phyloP scores from a whole-genome alignment of 2,888 invertebrate genomes.

The Agriopis aurantiaria region DNA sequence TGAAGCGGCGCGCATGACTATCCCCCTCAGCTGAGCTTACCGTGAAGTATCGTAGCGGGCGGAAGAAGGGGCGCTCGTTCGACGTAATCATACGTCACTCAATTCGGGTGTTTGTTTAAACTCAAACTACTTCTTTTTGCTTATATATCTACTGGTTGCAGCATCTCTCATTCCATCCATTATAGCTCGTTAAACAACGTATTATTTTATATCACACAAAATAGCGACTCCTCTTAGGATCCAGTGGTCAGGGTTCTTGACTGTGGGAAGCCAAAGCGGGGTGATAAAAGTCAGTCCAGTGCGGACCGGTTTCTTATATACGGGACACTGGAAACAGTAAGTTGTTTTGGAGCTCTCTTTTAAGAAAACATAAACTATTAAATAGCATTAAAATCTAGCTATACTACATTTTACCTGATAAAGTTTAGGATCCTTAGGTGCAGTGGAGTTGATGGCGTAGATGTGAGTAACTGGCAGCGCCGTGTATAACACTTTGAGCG shows the following conservation, averaged over 20 bases:
- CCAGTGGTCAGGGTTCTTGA: conserved; percentile 93
- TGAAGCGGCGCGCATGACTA: too few relatives aligned
- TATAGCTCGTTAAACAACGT: neutral
- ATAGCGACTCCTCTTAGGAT: conserved; percentile 94
- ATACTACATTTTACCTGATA: conserved; percentile 87
- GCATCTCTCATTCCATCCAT: neutral
- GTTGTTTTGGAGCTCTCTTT: neutral
- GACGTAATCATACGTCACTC: too few relatives aligned
- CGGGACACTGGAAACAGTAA: conserved; percentile 89
- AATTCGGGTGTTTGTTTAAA: too few relatives aligned
- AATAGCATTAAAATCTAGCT: neutral
- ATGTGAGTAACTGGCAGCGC: conserved; percentile 93
- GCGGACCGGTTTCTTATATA: conserved; percentile 94
- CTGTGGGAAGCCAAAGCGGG: conserved; percentile 89
- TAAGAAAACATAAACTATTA: neutral
- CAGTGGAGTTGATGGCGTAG: conserved; percentile 91
- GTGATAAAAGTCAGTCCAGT: conserved; percentile 94
- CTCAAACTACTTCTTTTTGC: too few relatives aligned
- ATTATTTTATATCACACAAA: conserved; percentile 94
- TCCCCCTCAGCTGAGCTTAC: too few relatives aligned
- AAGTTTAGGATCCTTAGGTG: conserved; percentile 90
- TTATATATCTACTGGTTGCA: neutral
- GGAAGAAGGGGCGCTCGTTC: too few relatives aligned
- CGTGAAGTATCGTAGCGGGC: too few relatives aligned
- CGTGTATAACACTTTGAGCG: conserved; percentile 93